A percentile compares a stretch with the other conserved stretches of the same genome.
Conservation (phyloP, 2,888 invertebrate genomes). For the Uloborus plumipes region DNA sequence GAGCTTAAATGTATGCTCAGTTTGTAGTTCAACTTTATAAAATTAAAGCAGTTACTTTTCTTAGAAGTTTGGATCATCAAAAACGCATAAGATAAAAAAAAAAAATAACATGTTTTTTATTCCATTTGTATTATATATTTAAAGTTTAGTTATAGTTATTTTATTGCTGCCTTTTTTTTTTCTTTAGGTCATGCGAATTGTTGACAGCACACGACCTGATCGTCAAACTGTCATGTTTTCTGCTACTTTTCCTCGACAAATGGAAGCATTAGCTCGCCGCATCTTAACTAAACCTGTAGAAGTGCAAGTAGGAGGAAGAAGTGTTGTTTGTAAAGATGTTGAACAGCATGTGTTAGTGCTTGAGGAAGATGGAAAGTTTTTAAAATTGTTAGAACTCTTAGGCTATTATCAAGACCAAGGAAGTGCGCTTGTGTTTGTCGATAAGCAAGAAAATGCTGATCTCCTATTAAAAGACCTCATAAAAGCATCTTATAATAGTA, state of each 20-base stretch:
- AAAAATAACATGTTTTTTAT: background rate
- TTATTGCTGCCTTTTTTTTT: conserved; percentile 24
- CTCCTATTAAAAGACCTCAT: conserved; percentile 92
- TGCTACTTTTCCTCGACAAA: conserved; percentile 98
- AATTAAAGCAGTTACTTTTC: too few relatives aligned
- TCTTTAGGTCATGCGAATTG: conserved; percentile 93
- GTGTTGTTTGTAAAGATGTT: conserved; percentile 97
- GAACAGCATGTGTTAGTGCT: conserved; percentile 93
- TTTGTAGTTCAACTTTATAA: too few relatives aligned
- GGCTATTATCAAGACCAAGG: conserved; percentile 90
- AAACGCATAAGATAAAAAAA: too few relatives aligned
- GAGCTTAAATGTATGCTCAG: too few relatives aligned
- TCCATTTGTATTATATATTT: conserved; percentile 18
- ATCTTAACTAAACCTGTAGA: conserved; percentile 96
- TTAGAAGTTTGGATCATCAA: too few relatives aligned
- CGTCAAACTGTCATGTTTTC: conserved; percentile 99
- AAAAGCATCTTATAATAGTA: conserved; percentile 95
- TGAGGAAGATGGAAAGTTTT: conserved; percentile 97
- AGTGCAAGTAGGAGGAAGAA: conserved; percentile 94
- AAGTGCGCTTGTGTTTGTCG: conserved; percentile 96
- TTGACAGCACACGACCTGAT: conserved; percentile 96
- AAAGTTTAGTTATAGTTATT: background rate
- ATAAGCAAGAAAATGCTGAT: conserved; percentile 98
- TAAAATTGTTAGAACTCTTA: conserved; percentile 96
- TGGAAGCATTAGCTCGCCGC: conserved; percentile 96